phyloP scores from a whole-genome alignment of 1,140 invertebrate species.

The Caligus rogercresseyi region DNA sequence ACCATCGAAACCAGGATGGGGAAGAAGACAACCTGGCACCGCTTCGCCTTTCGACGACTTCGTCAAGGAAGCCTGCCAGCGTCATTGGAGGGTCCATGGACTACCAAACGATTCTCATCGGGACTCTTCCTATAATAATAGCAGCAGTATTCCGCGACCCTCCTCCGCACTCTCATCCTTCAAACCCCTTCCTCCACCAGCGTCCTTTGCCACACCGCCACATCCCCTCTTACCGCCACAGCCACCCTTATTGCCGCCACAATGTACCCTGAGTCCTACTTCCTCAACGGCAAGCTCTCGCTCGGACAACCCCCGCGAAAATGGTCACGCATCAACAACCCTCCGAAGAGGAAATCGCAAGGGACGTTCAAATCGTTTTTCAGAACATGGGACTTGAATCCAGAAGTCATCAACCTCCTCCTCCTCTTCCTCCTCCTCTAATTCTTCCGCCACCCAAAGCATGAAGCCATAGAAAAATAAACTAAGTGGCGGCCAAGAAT shows the following conservation, averaged over 20 bases:
- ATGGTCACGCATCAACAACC: neutral
- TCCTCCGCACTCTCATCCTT: neutral
- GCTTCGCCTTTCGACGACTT: neutral
- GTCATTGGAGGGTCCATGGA: neutral
- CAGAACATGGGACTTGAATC: neutral
- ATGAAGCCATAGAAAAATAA: too few relatives aligned
- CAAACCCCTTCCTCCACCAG: conserved; percentile 4
- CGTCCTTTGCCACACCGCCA: neutral
- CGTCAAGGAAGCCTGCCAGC: neutral
- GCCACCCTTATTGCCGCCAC: too few relatives aligned
- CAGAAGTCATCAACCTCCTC: neutral
- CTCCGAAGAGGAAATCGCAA: neutral
- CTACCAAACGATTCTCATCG: neutral
- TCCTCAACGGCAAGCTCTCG: neutral
- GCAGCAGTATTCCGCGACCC: too few relatives aligned
- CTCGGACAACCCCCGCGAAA: neutral
- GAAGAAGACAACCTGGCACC: neutral
- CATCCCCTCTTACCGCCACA: neutral
- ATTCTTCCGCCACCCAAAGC: too few relatives aligned
- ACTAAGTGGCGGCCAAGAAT: too few relatives aligned
- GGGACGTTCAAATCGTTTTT: conserved; percentile 4
- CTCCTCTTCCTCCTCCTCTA: too few relatives aligned
- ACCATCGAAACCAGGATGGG: neutral
- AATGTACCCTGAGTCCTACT: neutral
- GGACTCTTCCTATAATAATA: neutral